These are phyloP conservation scores for Microhierax caerulescens DNA, from an alignment of 2,797 vertebrate species.

Conservation along the genomic window DNA sequence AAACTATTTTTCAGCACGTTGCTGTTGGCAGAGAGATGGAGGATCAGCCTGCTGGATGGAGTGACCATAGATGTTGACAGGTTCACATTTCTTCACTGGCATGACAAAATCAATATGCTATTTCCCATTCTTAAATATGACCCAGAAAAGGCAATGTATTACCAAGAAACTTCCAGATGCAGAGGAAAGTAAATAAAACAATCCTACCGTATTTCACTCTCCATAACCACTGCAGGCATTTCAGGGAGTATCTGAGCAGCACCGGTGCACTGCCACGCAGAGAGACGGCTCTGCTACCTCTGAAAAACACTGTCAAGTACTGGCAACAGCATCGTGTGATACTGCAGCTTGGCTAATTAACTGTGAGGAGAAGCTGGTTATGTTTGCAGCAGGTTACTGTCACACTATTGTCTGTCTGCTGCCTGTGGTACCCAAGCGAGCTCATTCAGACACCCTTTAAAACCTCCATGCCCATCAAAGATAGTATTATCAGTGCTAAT, in stretches of 20 bases:
- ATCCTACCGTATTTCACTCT: not conserved
- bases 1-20: constrained; percentile 13
- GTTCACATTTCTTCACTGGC: constrained; percentile 36
- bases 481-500: not conserved
- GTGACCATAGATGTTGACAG: constrained; percentile 28
- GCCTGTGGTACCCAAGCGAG: not conserved
- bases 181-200: constrained; percentile 28
- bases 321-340: fast-evolving
- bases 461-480: not conserved
- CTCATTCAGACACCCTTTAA: not conserved
- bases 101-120: constrained; percentile 64
- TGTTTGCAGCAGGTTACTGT: not conserved
- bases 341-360: not conserved
- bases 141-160: constrained; percentile 37
- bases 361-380: not conserved
- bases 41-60: not conserved
- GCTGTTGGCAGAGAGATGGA: constrained; percentile 14
- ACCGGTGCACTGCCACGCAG: too few relatives aligned
- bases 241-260: not conserved
- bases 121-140: constrained; percentile 62
- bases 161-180: constrained; percentile 44
- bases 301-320: not conserved
- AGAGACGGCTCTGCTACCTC: not conserved
- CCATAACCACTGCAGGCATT: not conserved
- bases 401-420: not conserved